Evolutionary conservation across 2,888 invertebrate genomes (phyloP), one percentile per base, ranked within the genome.

Genomic region (Branchinecta sandiegonensis): DNA sequence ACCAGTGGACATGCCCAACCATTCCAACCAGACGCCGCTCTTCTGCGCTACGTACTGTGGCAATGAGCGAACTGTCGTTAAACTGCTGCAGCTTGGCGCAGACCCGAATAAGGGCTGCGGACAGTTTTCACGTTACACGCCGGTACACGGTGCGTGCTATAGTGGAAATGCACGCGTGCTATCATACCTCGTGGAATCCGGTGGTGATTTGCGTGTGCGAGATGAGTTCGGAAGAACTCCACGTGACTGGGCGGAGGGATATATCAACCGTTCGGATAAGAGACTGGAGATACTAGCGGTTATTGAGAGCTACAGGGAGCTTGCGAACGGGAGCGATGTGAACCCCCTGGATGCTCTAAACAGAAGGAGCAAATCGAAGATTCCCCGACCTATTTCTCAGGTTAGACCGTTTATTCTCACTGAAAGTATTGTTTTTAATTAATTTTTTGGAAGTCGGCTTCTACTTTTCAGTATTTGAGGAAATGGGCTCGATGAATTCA

Each of bases 51-150:
- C 77, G 68, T 75, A 74, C 66, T 73, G 74, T 48, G 77, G 77
- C 13, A 74, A 76, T 67, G 73, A 74, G 46, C 74, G 74, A 46
- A 73, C 75, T 65, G 77, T 76, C 7, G 73, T 75, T 46, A 69
- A 75, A 37, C 75, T 80, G 13, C 72, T 80, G 46, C 73, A 75
- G 65, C 72, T 76, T 67, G 79, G 79, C 68, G 79, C 80, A 14
- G 76, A 79, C 72, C 78, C 80, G n/a, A 80, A 80, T 73, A 76
- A 77, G 64, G 75, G 77, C 70, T 76, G 77, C 70, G 78, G 79
- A 5, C 56, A 56, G 56, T 56, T 56, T 17, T 56, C 17, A 14
- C n/a, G 56, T 8, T 74, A 75, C 70, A 80, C 80, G 2, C 77
- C 80, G 17, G 74, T 79, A 11, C 80, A 80, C 73, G 78, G 75